Evolutionary conservation across 2,888 invertebrate genomes (phyloP), one percentile per base, ranked within the genome.

Genomic region (Tetanocera ferruginea): DNA sequence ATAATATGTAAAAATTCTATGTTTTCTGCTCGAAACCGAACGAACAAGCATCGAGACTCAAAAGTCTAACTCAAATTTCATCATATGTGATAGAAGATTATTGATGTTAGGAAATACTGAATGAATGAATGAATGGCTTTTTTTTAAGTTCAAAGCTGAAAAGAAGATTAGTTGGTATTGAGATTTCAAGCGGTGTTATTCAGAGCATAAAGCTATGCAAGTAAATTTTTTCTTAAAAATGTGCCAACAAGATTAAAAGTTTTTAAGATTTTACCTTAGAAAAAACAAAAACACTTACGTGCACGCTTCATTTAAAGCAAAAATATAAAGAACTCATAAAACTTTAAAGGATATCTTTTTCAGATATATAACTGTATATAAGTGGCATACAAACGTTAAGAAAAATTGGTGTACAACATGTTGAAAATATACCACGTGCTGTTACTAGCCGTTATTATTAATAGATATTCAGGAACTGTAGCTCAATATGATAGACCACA

Each of bases 351-450:
- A 43, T 43, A 43, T 43, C 11, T 11, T 43, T 1, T 43, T 37
- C 37, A 37, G 37, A 37, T 37, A 37, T 37, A 37, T 37, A 6
- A 8, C 8, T 8, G 37, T 37, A 6, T 6, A 8, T 37, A 37
- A 37, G 1, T 37, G 4, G 1, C 1, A 23, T 23, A 3, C 2
- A n/a, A 31, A 64, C n/a, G 14, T 23, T 55, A 1, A 6, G n/a
- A 19, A n/a, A n/a, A 55, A 19, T 23, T 19, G 8, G 5, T 55
- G 19, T 2, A 11, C n/a, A 67, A 19, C 49, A 70, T 70, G 70
- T 70, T 70, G 5, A 70, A 52, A 34, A n/a, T 55, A n/a, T 43
- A 55, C 19, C 55, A 70, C 70, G 55, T 55, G 31, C 19, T 70
- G 34, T 55, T 70, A 17, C n/a, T 70, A n/a, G 55, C 28, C n/a